These are phyloP conservation scores for Hyposoter dolosus DNA, from an alignment of 2,888 invertebrate genomes.

Conservation along the genomic window DNA sequence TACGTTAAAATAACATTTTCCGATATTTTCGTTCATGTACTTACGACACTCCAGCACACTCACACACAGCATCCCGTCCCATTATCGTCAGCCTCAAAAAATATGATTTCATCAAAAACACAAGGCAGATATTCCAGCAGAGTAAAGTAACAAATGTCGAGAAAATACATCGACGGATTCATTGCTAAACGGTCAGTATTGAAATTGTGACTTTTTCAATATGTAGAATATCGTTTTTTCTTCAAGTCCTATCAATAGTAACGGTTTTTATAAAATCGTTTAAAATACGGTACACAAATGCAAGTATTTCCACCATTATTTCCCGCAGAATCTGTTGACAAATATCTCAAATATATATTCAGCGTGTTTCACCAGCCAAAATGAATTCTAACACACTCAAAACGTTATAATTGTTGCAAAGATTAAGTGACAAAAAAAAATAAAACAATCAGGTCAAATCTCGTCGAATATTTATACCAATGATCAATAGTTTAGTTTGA, in stretches of 20 bases:
- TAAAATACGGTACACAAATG: neutral
- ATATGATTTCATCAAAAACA: constrained; percentile 38
- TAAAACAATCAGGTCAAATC: neutral
- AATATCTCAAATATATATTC: neutral
- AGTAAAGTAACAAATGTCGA: constrained; percentile 30
- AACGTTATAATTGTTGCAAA: constrained; percentile 5
- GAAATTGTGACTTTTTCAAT: neutral
- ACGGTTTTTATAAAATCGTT: neutral
- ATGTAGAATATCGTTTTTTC: neutral
- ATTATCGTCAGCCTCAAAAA: constrained; percentile 44
- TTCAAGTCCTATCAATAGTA: neutral
- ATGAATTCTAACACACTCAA: neutral
- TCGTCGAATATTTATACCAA: constrained; percentile 46
- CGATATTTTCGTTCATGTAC: constrained; percentile 60
- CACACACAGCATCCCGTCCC: constrained; percentile 30
- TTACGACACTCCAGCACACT: constrained; percentile 41
- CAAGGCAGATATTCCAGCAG: constrained; percentile 13
- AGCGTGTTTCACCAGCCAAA: constrained; percentile 2
- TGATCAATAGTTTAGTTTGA: constrained; percentile 43
- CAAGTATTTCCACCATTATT: neutral
- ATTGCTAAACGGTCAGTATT: neutral
- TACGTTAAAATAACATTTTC: constrained; percentile 45
- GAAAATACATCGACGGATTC: constrained; percentile 47
- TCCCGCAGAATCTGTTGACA: neutral
- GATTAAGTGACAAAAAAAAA: constrained; percentile 28